Evolutionary conservation across 2,113 vertebrate genomes (phyloP).

Genomic region (Phodopus roborovskii): DNA sequence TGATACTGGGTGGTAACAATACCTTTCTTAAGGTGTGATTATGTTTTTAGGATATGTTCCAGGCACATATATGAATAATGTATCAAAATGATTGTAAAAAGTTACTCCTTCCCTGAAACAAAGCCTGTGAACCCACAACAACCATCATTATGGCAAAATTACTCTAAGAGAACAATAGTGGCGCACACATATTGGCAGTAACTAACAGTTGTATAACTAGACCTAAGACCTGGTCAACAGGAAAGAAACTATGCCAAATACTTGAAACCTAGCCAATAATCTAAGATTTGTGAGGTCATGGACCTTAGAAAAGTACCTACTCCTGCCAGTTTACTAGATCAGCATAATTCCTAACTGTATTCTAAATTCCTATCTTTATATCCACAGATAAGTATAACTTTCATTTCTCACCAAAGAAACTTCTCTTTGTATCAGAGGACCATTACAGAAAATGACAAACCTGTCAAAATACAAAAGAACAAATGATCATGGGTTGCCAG

Average conservation of each 20-base stretch:
- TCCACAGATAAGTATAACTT: not conserved
- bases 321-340: not conserved
- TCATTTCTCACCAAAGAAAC: not conserved
- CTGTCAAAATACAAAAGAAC: not conserved
- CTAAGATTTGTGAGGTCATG: not conserved
- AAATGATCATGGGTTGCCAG: not conserved
- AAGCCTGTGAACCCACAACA: not conserved
- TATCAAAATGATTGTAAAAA: not conserved
- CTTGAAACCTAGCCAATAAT: not conserved
- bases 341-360: not conserved
- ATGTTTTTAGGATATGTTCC: not conserved
- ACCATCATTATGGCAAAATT: too few species aligned
- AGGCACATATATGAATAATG: not conserved
- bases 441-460: not conserved
- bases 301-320: not conserved
- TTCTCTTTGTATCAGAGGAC: not conserved
- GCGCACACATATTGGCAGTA: not conserved
- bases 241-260: not conserved
- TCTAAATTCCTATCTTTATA: not conserved
- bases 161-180: too few species aligned
- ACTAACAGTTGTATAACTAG: not conserved
- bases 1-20: not conserved
- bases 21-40: constrained; percentile 14
- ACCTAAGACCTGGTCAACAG: not conserved
- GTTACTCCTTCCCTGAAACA: not conserved